Percentiles rank a stretch among this genome's conserved stretches.
Evolutionary conservation across 2,888 invertebrate genomes (phyloP).

Genomic region (Drosophila nigritarsus): DNA sequence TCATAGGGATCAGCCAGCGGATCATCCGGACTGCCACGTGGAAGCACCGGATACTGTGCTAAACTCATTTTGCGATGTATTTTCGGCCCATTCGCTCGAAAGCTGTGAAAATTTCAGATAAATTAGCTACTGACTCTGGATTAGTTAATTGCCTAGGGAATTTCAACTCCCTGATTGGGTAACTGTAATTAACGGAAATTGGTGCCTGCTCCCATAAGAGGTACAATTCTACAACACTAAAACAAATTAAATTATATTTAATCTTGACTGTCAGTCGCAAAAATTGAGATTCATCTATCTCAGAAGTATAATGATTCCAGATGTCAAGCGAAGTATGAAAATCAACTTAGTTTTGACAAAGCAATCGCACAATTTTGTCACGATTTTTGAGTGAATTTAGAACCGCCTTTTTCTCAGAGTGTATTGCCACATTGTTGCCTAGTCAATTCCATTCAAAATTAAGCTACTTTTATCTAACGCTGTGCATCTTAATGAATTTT

Average conservation of each 20-base stretch:
- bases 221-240: no score
- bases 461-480: constrained; percentile 39
- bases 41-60: constrained; percentile 88
- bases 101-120: constrained; percentile 84
- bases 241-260: not conserved
- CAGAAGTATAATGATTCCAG: not conserved
- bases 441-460: constrained; percentile 48
- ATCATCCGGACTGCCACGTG: constrained; percentile 89
- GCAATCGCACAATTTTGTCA: not conserved
- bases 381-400: not conserved
- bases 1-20: constrained; percentile 91
- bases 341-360: not conserved
- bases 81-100: constrained; percentile 91
- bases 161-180: constrained; percentile 15
- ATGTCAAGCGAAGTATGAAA: not conserved
- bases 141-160: constrained; percentile 46
- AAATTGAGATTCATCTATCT: not conserved
- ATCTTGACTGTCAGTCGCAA: not conserved
- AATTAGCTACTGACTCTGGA: constrained; percentile 43
- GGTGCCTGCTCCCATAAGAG: constrained; percentile 42
- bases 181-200: constrained; percentile 39
- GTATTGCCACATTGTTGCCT: constrained; percentile 9
- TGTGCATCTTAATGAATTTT: constrained; percentile 68
- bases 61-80: constrained; percentile 90
- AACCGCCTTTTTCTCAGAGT: not conserved